Evolutionary conservation across 2,797 vertebrate genomes (phyloP), one percentile per base, ranked within the genome.

Genomic region (Amblyraja radiata): DNA sequence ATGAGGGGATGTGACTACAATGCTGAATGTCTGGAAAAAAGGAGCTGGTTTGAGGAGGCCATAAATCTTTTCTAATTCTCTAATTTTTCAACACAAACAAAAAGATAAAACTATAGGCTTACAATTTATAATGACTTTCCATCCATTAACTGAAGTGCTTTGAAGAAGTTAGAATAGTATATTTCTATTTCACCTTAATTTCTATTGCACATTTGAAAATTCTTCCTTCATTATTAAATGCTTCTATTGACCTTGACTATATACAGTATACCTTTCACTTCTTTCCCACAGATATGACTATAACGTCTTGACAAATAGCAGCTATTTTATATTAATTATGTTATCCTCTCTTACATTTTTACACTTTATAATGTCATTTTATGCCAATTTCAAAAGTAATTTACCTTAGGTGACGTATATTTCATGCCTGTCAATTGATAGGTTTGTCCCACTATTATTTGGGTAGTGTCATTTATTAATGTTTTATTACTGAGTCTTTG

Each of bases 1-100:
- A 23, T 81, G 80, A 21, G 18, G 80, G 80, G 80, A 81, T 81
- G 39, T 54, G 80, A 81, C 39, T 81, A 46, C 80, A 81, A 10
- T 81, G 39, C 80, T 54, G 39, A 46, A 81, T 54, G 36, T 54
- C 36, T 63, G n/a, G 84, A 88, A 88, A 21, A 88, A 65, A 88
- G 83, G 23, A 36, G 4, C n/a, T n/a, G 84, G 63, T 28, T 68
- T 36, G n/a, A 80, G n/a, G 58, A 10, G 58, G 28, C 58, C 28
- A 86, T 86, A 86, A 86, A 86, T 88, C n/a, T 88, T 63, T n/a
- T 16, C 61, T n/a, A 84, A 83, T 11, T 88, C 58, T 36, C 58
- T 16, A 88, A 65, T 88, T 28, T 65, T 36, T 4, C 16, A 46
- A 88, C n/a, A 61, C 23, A 54, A 68, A 88, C 16, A 32, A n/a